These are phyloP conservation scores for Galerucella nymphaeae DNA, from an alignment of 2,888 invertebrate species.

Conservation along the genomic window DNA sequence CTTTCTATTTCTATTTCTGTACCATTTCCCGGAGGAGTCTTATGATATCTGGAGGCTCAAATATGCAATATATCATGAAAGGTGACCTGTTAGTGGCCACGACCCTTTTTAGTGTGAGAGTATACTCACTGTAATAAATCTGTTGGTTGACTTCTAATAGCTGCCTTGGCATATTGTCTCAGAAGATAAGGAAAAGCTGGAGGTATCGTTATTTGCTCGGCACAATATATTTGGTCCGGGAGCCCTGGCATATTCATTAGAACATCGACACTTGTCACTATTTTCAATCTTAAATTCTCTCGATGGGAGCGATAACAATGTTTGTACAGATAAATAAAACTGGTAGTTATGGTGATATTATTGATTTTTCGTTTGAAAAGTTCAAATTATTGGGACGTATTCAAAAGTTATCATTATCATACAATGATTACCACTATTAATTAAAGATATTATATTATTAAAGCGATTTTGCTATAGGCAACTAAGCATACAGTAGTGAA, in stretches of 20 bases:
- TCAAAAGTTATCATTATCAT: background rate
- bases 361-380: background rate
- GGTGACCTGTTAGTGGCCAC: too few species aligned
- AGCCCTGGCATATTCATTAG: constrained; percentile 67
- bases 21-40: too few species aligned
- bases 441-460: background rate
- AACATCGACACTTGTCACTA: background rate
- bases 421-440: too few species aligned
- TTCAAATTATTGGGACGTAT: background rate
- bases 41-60: too few species aligned
- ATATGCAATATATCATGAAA: too few species aligned
- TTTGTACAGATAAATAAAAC: constrained; percentile 3
- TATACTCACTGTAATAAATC: constrained; percentile 74
- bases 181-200: constrained; percentile 84
- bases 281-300: background rate
- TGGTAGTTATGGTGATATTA: constrained; percentile 18
- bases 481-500: too few species aligned
- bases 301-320: background rate
- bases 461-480: too few species aligned
- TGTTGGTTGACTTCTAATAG: constrained; percentile 89
- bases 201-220: constrained; percentile 86
- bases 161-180: constrained; percentile 90
- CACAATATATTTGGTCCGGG: constrained; percentile 80
- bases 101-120: too few species aligned
- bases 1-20: too few species aligned